phyloP scores from a whole-genome alignment of 2,797 vertebrate genomes.

The Phalanger gymnotis region DNA sequence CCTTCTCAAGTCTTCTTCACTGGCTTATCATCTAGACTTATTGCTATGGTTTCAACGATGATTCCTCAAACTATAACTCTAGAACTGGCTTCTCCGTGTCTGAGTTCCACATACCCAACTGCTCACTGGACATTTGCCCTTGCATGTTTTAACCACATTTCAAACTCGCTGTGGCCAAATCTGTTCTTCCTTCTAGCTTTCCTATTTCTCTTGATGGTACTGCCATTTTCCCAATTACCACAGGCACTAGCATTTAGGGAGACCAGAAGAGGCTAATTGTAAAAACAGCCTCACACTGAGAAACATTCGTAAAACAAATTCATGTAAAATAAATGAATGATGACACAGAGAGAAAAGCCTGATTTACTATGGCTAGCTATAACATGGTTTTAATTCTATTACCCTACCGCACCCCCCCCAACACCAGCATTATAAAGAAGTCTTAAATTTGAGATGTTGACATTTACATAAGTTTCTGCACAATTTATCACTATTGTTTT shows the following conservation, averaged over 20 bases:
- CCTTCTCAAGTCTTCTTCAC: not conserved
- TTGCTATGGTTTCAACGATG: not conserved
- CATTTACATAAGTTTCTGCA: not conserved
- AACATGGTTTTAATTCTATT: not conserved
- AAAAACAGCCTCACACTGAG: not conserved
- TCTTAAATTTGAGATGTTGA: not conserved
- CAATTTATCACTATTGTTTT: conserved; percentile 38
- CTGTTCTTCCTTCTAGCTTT: not conserved
- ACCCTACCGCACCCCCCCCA: not conserved
- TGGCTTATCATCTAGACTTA: not conserved
- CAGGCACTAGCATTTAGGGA: not conserved
- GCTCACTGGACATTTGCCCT: not conserved
- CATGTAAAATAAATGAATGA: conserved; percentile 28
- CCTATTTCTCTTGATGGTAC: not conserved
- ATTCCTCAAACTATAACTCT: not conserved
- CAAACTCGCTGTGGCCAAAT: not conserved
- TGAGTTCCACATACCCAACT: not conserved
- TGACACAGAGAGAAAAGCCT: not conserved
- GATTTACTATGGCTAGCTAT: not conserved
- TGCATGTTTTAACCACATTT: not conserved
- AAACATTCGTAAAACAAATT: no score
- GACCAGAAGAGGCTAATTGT: not conserved
- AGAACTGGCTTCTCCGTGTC: not conserved
- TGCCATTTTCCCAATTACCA: not conserved
- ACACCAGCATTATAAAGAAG: not conserved